Conservation (phyloP, 2,113 vertebrate species). For the Sander vitreus region DNA sequence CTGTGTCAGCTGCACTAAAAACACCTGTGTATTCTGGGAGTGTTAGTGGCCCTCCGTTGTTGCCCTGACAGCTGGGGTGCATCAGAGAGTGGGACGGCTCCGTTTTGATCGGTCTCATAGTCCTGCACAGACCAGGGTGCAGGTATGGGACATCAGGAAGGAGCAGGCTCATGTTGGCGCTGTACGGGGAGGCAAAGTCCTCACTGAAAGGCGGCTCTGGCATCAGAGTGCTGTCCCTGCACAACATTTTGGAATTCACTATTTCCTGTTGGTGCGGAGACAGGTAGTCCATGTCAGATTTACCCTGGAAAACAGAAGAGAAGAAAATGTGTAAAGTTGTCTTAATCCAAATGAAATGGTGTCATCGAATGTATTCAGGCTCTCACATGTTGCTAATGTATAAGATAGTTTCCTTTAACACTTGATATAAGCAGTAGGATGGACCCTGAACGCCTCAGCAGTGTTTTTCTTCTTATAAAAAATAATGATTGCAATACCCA, state of each 20-base stretch:
- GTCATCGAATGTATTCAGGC: background rate
- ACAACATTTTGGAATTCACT: constrained; percentile 89
- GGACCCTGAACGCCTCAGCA: constrained; percentile 16
- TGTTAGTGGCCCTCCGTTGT: constrained; percentile 76
- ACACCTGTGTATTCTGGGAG: constrained; percentile 91
- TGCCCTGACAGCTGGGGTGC: constrained; percentile 87
- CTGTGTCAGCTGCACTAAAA: constrained; percentile 85
- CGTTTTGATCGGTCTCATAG: constrained; percentile 91
- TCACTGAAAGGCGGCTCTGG: constrained; percentile 92
- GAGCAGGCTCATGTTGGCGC: constrained; percentile 96
- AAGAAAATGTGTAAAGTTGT: background rate
- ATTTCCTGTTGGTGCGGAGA: constrained; percentile 83
- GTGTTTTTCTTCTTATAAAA: background rate
- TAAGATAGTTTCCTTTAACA: background rate
- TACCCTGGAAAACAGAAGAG: constrained; percentile 83
- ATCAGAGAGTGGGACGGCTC: constrained; percentile 88
- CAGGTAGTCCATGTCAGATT: constrained; percentile 95
- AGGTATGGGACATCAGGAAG: constrained; percentile 92
- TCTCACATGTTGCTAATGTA: background rate
- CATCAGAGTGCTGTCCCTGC: constrained; percentile 88
- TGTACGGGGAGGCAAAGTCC: constrained; percentile 91
- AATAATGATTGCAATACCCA: background rate
- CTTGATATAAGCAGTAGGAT: background rate
- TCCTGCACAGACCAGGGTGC: constrained; percentile 92
- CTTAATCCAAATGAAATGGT: background rate